These are phyloP conservation scores for Xestia c-nigrum DNA, from an alignment of 2,888 invertebrate genomes.

Conservation along the genomic window DNA sequence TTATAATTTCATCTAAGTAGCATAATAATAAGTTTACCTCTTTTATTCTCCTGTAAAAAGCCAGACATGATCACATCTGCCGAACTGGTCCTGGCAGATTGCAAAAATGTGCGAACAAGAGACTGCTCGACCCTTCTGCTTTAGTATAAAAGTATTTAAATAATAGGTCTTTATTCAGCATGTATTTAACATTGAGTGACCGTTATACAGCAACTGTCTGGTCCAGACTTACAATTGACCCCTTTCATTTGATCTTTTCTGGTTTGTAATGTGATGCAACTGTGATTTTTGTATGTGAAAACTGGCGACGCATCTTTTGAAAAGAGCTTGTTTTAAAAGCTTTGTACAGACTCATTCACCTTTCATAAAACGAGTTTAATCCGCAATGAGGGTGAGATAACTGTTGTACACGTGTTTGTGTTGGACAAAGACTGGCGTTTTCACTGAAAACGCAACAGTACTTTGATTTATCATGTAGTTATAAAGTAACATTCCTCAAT, in stretches of 20 bases:
- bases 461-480: background rate
- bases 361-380: background rate
- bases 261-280: background rate
- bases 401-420: background rate
- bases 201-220: conserved; percentile 4
- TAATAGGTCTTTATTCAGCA: conserved; percentile 9
- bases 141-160: background rate
- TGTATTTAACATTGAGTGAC: conserved; percentile 12
- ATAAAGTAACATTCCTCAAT: too few species aligned
- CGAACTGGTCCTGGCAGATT: conserved; percentile 8
- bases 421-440: background rate
- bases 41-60: background rate
- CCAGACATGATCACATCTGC: conserved; percentile 32
- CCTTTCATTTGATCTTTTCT: background rate
- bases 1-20: conserved; percentile 3
- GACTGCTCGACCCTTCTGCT: background rate
- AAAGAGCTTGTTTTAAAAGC: background rate
- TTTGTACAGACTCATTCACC: background rate
- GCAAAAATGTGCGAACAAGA: conserved; percentile 8
- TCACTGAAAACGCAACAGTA: background rate
- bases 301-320: background rate
- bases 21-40: background rate
- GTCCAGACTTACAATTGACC: background rate
- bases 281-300: background rate
- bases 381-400: background rate